Evolutionary conservation across 35 echinoderm and acorn worm genomes (phyloP), one percentile per base, ranked within the genome.

Genomic region (Stichopus chloronotus): DNA sequence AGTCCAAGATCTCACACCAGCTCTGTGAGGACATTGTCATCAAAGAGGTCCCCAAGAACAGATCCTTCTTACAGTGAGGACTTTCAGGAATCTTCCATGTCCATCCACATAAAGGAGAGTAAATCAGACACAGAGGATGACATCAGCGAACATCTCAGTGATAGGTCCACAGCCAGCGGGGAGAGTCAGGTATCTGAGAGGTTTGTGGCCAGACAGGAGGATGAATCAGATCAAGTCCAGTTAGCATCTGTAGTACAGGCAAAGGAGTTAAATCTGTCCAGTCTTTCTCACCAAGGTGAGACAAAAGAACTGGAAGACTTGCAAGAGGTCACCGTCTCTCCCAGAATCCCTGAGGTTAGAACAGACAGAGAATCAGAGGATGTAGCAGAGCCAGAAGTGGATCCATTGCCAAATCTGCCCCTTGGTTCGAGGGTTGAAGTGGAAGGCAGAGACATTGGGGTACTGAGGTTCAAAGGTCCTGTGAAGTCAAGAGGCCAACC

Each of bases 121-220:
- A 92, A 90, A 56, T 94, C 94, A 69, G 94, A 96, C 81, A 96
- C 94, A 10, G 97, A 99, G 65, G 97, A 99, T 72, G 97, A 99
- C 60, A 99, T 99, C 85, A 99, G 97, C 65, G 97, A 99, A 90
- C 97, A 99, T 72, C 86, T 99, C 19, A 96, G 95, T 21, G 93
- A 93, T n/a, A 71, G 91, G 69, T 97, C 96, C n/a, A 63, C 92
- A 56, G 88, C 87, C 7, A 93, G 91, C 56, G 79, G 91, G 52
- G 79, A 90, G 23, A 92, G 94, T 90, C 59, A 92, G 71, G 58
- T 74, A 14, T 93, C 94, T 20, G 94, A 59, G 25, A 87, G 90
- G 69, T 81, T 95, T 53, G 61, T 94, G 78, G 71, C 86, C 56
- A 94, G 92, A 88, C 72, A 72, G 11, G 61, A 55, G 9, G 76